Conservation (phyloP, 2,113 vertebrate species). For the Bathybates hornii region DNA sequence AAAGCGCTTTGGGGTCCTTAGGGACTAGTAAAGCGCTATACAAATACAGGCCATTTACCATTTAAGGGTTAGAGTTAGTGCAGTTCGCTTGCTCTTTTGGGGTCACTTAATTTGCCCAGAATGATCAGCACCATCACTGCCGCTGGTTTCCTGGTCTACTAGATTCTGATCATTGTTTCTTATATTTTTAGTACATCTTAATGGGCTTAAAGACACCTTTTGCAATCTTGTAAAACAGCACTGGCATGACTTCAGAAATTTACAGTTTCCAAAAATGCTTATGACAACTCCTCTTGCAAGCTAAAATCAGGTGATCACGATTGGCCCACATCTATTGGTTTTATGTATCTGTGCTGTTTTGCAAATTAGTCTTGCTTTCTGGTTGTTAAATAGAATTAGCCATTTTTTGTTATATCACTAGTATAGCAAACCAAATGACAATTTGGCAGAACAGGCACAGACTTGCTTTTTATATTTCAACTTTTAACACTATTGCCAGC, state of each 20-base stretch:
- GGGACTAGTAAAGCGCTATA: too few relatives aligned
- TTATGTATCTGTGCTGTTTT: constrained; percentile 4
- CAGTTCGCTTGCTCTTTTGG: constrained; percentile 1
- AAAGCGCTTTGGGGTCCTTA: too few relatives aligned
- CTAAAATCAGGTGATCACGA: not conserved
- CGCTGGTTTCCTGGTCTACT: not conserved
- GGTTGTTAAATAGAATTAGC: not conserved
- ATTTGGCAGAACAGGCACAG: not conserved
- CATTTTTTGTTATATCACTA: not conserved
- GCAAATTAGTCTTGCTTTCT: not conserved
- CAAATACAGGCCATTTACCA: too few relatives aligned
- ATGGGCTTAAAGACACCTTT: not conserved
- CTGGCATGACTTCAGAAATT: not conserved
- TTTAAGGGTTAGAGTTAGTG: not conserved
- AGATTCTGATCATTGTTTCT: not conserved
- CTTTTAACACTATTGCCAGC: not conserved
- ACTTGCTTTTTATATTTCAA: not conserved
- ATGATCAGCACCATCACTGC: not conserved
- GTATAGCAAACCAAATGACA: not conserved
- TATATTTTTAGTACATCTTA: not conserved
- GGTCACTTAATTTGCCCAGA: not conserved
- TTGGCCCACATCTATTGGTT: not conserved
- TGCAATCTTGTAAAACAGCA: constrained; percentile 19
- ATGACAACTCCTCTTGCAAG: not conserved
- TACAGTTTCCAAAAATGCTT: not conserved